Evolutionary conservation across 2,797 vertebrate genomes (phyloP).

Genomic region (Merluccius polli): DNA sequence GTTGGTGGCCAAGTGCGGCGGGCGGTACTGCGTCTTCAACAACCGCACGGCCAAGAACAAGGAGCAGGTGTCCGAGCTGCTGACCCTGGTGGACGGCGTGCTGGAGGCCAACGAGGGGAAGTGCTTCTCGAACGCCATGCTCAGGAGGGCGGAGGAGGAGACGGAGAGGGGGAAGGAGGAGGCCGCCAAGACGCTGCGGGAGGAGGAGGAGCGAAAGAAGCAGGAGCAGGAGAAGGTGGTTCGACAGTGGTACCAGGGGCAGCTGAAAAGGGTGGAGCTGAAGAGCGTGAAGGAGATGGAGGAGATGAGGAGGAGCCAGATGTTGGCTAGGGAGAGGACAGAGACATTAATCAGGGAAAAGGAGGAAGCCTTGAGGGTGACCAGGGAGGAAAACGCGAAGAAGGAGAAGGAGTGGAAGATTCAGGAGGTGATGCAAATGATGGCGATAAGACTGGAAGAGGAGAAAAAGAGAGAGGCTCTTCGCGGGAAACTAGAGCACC

Average conservation of each 20-base stretch:
- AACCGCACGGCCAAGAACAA: conserved; percentile 47
- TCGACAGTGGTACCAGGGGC: conserved; percentile 38
- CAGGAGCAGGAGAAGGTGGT: conserved; percentile 33
- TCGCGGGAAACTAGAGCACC: conserved; percentile 34
- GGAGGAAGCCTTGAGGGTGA: conserved; percentile 36
- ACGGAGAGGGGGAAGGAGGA: conserved; percentile 28
- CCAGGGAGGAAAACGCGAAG: conserved; percentile 22
- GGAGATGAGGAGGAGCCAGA: conserved; percentile 35
- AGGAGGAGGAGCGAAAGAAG: conserved; percentile 30
- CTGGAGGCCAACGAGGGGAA: conserved; percentile 33
- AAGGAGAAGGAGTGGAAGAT: conserved; percentile 42
- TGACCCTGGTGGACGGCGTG: conserved; percentile 43
- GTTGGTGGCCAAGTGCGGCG: conserved; percentile 48
- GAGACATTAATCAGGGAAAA: conserved; percentile 19
- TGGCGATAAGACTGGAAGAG: conserved; percentile 40
- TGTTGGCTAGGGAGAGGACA: conserved; percentile 31
- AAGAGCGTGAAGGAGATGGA: conserved; percentile 30
- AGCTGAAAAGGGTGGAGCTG: conserved; percentile 36
- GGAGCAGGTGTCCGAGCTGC: conserved; percentile 48
- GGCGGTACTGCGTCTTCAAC: conserved; percentile 60
- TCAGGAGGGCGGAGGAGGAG: conserved; percentile 42
- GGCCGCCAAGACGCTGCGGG: conserved; percentile 25
- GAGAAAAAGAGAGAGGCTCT: conserved; percentile 41
- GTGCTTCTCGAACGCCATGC: conserved; percentile 45
- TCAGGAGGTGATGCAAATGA: conserved; percentile 41